Evolutionary conservation across 2,113 vertebrate genomes (phyloP).

Genomic region (Lagopus muta): DNA sequence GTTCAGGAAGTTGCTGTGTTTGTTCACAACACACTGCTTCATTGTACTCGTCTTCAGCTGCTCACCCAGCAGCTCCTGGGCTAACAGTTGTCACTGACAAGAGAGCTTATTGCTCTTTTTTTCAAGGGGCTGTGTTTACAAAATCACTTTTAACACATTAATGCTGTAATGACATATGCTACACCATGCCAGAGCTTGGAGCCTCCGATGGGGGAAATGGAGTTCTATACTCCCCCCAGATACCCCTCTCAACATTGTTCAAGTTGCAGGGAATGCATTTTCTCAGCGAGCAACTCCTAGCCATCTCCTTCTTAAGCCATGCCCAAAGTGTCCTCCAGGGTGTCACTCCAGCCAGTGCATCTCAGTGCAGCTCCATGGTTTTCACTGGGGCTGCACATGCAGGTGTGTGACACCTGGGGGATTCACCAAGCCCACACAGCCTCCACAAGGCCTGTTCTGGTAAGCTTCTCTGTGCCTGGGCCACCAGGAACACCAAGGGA

Average conservation of each 20-base stretch:
- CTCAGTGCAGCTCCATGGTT: fast-evolving
- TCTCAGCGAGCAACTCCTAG: neutral
- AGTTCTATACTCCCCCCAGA: neutral
- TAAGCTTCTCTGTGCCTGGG: neutral
- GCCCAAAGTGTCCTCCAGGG: neutral
- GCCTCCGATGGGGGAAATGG: neutral
- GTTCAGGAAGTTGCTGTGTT: slow-evolving; percentile 65
- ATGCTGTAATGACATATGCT: fast-evolving
- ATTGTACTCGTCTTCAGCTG: slow-evolving; percentile 57
- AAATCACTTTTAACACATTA: neutral
- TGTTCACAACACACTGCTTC: slow-evolving; percentile 57
- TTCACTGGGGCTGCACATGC: fast-evolving
- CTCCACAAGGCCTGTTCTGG: neutral
- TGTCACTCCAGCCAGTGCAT: neutral
- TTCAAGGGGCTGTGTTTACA: neutral
- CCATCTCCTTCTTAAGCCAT: neutral
- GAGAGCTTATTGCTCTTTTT: neutral
- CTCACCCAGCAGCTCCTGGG: neutral
- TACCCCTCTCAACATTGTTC: neutral
- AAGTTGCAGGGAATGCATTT: neutral
- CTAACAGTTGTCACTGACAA: neutral
- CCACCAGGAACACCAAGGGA: neutral
- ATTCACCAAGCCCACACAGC: fast-evolving
- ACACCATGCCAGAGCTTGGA: neutral
- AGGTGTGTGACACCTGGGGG: neutral